A percentile compares a stretch with the other conserved stretches of the same genome.
Evolutionary conservation across 2,888 invertebrate species (phyloP).

Genomic region (Helleia helle): DNA sequence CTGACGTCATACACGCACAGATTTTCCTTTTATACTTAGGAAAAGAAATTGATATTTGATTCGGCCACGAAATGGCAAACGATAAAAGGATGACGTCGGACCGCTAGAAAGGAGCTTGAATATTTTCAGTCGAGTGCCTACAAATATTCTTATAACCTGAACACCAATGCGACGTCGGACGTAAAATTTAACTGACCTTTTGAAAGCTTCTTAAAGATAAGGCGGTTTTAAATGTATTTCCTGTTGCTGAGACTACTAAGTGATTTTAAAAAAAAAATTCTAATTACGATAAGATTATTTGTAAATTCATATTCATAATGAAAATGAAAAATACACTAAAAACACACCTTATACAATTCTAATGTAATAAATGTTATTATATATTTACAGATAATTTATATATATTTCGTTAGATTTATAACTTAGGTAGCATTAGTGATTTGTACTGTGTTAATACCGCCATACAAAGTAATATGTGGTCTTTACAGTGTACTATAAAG

Average conservation of each 20-base stretch:
- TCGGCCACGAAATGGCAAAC: conserved; percentile 22
- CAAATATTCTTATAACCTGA: conserved; percentile 24
- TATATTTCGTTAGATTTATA: no score
- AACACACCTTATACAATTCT: no score
- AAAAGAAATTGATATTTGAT: conserved; percentile 21
- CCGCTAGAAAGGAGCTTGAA: conserved; percentile 21
- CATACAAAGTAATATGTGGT: no score
- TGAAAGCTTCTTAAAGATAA: conserved; percentile 10
- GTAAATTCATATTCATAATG: no score
- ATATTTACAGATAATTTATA: no score
- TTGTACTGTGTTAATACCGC: no score
- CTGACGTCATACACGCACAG: conserved; percentile 7
- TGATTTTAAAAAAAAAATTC: background rate
- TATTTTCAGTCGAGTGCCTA: conserved; percentile 24
- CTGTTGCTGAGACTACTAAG: background rate
- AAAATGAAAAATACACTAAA: no score
- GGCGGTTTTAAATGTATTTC: conserved; percentile 10
- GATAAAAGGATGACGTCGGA: conserved; percentile 17
- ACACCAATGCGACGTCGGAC: conserved; percentile 15
- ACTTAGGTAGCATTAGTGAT: no score
- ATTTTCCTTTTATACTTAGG: conserved; percentile 11
- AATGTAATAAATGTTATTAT: no score
- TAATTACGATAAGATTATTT: no score
- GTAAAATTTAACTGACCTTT: conserved; percentile 18
- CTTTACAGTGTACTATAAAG: no score